phyloP scores from a whole-genome alignment of 2,113 vertebrate species.

The Tragelaphus imberbis region DNA sequence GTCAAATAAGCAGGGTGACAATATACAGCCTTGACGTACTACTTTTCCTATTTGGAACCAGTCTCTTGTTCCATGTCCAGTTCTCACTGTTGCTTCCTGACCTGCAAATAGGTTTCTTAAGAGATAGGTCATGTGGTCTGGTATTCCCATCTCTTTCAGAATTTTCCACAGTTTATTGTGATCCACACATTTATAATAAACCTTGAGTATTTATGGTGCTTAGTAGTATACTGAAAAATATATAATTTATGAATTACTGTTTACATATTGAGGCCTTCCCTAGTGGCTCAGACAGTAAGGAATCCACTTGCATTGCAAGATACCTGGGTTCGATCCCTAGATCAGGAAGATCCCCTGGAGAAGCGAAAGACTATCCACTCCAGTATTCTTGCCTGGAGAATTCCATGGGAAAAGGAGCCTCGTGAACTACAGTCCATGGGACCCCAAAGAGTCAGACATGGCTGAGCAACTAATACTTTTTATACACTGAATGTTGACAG shows the following conservation, averaged over 20 bases:
- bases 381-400: background rate
- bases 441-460: background rate
- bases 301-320: background rate
- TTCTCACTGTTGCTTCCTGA: no score
- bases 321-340: background rate
- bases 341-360: background rate
- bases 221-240: background rate
- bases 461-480: background rate
- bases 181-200: background rate
- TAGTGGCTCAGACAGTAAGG: background rate
- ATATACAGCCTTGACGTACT: fast-evolving
- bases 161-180: no score
- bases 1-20: no score
- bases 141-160: no score
- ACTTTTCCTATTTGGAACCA: no score
- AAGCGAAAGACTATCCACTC: background rate
- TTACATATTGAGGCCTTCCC: background rate
- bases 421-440: background rate
- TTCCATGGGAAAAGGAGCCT: background rate
- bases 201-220: background rate
- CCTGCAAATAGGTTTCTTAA: no score
- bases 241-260: background rate
- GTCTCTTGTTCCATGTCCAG: no score
- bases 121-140: no score
- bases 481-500: background rate